Conservation (phyloP, 2,113 vertebrate species). For the Raphicerus campestris region DNA sequence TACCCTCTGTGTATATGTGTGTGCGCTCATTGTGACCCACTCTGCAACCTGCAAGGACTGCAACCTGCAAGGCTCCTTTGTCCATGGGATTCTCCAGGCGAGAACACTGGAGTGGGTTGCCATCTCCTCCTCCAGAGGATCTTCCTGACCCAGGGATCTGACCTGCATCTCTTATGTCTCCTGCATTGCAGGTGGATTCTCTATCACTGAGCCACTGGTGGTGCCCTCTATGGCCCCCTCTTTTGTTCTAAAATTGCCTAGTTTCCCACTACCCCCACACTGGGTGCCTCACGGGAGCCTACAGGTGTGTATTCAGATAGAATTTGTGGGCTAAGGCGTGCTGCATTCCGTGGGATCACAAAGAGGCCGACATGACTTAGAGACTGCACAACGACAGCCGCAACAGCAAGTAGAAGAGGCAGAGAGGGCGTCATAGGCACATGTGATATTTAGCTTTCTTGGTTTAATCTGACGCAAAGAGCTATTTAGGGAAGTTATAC, state of each 20-base stretch:
- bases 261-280: rapidly evolving
- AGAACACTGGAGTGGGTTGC: neutral
- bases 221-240: neutral
- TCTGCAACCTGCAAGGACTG: neutral
- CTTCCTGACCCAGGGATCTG: neutral
- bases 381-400: neutral
- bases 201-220: neutral
- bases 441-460: neutral
- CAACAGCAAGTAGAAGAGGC: neutral
- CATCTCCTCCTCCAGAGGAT: neutral
- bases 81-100: neutral
- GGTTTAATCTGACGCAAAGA: neutral
- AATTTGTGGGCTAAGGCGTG: neutral
- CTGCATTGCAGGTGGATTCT: neutral
- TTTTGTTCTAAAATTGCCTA: neutral
- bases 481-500: neutral
- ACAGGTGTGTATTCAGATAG: neutral
- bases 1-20: neutral
- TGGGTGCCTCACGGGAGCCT: neutral
- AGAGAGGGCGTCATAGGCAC: neutral
- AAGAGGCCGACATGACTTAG: neutral
- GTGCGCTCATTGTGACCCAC: neutral
- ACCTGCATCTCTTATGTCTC: neutral
- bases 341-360: neutral
- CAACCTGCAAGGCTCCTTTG: neutral